Percentiles rank a stretch among this genome's conserved stretches.
Evolutionary conservation across 2,888 invertebrate genomes (phyloP).

Genomic region (Eilema caniola): DNA sequence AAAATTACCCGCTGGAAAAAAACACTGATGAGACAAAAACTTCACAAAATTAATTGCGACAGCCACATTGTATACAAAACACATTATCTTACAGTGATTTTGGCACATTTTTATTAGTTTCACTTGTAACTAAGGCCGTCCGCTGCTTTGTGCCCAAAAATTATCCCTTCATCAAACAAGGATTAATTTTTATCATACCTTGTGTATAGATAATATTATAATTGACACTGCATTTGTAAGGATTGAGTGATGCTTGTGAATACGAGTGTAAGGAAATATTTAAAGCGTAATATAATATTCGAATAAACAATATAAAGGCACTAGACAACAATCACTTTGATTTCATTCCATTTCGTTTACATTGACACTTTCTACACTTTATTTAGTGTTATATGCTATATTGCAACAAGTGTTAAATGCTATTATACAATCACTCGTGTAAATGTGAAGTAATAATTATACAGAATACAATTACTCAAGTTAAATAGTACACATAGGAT

Average conservation of each 20-base stretch:
- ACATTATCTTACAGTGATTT: too few relatives aligned
- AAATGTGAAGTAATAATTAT: neutral
- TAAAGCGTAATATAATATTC: constrained; percentile 50
- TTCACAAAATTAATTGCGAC: too few relatives aligned
- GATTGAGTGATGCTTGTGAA: neutral
- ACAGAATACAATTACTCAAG: neutral
- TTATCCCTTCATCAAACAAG: too few relatives aligned
- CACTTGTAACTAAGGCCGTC: too few relatives aligned
- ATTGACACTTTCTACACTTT: neutral
- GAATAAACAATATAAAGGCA: constrained; percentile 26
- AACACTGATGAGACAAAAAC: neutral
- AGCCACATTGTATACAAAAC: too few relatives aligned
- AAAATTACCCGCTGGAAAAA: neutral
- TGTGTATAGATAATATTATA: neutral
- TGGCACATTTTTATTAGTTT: too few relatives aligned
- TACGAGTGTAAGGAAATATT: constrained; percentile 16
- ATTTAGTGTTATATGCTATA: constrained; percentile 2
- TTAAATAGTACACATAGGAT: neutral
- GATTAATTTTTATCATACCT: too few relatives aligned
- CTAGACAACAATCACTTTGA: neutral
- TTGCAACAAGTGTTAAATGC: neutral
- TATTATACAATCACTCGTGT: neutral
- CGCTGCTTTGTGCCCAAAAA: too few relatives aligned
- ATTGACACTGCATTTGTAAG: neutral
- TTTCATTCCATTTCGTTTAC: neutral